A percentile compares a stretch with the other conserved stretches of the same genome.
Conservation (phyloP, 2,888 invertebrate species). For the Smittia sp. region DNA sequence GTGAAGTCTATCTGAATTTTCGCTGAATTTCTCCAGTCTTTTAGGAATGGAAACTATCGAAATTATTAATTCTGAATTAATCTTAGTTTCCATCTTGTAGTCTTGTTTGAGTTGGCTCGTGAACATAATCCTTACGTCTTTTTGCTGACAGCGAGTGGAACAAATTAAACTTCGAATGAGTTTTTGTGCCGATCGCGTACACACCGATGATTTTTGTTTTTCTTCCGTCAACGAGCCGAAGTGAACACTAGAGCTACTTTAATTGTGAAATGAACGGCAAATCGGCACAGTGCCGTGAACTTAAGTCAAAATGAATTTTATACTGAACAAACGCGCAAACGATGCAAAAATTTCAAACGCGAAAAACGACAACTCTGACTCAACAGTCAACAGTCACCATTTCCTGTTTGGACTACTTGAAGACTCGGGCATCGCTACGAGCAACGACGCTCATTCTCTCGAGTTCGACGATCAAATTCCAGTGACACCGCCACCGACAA, state of each 20-base stretch:
- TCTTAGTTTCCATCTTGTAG: too few relatives aligned
- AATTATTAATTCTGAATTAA: too few relatives aligned
- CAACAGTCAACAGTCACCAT: slow-evolving; percentile 1
- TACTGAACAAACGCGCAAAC: slow-evolving; percentile 18
- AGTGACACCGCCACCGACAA: slow-evolving; percentile 1
- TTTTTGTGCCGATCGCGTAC: too few relatives aligned
- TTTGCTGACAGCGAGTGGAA: background rate
- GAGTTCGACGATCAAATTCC: slow-evolving; percentile 32
- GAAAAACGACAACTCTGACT: slow-evolving; percentile 14
- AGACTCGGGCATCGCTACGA: slow-evolving; percentile 49
- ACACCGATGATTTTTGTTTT: too few relatives aligned
- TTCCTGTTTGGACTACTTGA: slow-evolving; percentile 43
- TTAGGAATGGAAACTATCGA: too few relatives aligned
- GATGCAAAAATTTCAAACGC: background rate
- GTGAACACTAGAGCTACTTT: too few relatives aligned
- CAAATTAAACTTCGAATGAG: too few relatives aligned
- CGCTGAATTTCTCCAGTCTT: too few relatives aligned
- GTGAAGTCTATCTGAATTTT: too few relatives aligned
- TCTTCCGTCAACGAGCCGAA: too few relatives aligned
- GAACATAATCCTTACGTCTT: background rate
- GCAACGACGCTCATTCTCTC: slow-evolving; percentile 45
- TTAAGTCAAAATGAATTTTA: slow-evolving; percentile 15
- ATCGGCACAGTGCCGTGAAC: background rate
- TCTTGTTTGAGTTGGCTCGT: too few relatives aligned
- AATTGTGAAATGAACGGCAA: background rate